Conservation (phyloP, 2,888 invertebrate genomes). For the Barypeithes pellucidus region DNA sequence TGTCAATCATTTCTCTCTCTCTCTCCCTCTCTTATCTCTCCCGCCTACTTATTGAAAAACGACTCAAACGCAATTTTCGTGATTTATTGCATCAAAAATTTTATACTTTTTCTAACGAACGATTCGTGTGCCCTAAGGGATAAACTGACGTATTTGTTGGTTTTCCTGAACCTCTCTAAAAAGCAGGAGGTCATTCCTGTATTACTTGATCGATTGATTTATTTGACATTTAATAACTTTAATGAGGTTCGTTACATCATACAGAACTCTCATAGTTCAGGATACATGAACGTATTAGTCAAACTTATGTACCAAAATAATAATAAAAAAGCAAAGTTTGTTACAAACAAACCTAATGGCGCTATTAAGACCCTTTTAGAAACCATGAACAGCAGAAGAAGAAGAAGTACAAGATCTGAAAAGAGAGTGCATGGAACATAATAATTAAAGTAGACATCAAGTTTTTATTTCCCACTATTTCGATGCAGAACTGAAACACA, state of each 20-base stretch:
- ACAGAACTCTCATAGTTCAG: no score
- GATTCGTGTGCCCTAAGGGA: neutral
- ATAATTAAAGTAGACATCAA: neutral
- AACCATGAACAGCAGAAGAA: neutral
- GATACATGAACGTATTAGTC: no score
- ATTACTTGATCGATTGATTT: no score
- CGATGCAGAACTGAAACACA: neutral
- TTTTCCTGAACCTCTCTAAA: neutral
- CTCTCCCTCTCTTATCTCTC: constrained; percentile 2
- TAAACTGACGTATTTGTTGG: neutral
- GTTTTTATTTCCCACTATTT: neutral
- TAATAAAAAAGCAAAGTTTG: no score
- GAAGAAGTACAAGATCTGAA: neutral
- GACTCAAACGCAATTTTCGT: neutral
- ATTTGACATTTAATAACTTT: no score
- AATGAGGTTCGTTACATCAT: no score
- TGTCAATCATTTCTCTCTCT: constrained; percentile 5
- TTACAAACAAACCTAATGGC: no score
- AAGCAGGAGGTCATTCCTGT: no score
- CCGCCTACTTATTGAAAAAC: constrained; percentile 5
- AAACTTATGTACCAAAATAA: no score
- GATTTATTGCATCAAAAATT: constrained; percentile 6
- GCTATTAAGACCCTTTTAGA: neutral
- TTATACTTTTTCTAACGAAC: neutral
- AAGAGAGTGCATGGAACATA: neutral